phyloP scores from a whole-genome alignment of 2,888 invertebrate species.

The Campopleginae sp. region DNA sequence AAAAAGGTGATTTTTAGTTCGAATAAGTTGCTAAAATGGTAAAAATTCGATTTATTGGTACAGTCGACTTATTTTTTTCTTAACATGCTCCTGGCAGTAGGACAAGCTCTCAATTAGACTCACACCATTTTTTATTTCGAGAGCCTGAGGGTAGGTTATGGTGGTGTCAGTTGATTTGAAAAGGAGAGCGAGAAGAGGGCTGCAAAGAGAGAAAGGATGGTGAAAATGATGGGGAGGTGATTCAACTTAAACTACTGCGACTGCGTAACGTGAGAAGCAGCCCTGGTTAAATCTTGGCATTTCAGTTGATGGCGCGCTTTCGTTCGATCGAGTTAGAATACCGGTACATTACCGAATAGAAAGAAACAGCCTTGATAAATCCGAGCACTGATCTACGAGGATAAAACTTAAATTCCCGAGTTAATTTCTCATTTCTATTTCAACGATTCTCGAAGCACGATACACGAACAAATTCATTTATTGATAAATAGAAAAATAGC shows the following conservation, averaged over 20 bases:
- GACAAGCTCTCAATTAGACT: background rate
- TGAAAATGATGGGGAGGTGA: conserved; percentile 40
- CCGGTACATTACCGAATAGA: conserved; percentile 13
- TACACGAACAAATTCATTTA: background rate
- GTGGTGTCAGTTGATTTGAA: background rate
- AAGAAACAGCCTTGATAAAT: background rate
- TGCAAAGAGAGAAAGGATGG: conserved; percentile 5
- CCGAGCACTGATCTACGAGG: background rate
- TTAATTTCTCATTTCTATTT: background rate
- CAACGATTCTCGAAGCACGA: background rate
- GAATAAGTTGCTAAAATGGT: background rate
- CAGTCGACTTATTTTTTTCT: background rate
- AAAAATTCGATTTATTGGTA: background rate
- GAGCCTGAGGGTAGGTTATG: background rate
- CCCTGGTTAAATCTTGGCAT: conserved; percentile 28
- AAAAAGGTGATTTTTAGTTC: background rate
- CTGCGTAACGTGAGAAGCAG: conserved; percentile 31
- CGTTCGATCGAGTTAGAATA: conserved; percentile 47
- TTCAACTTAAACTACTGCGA: conserved; percentile 27
- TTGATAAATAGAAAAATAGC: background rate
- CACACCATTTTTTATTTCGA: background rate
- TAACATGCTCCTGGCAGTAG: background rate
- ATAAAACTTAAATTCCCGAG: background rate
- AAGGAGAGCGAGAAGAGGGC: background rate
- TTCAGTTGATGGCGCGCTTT: conserved; percentile 65